Conservation (phyloP, 1,140 invertebrate species). For the Lepidotrigona ventralis region DNA sequence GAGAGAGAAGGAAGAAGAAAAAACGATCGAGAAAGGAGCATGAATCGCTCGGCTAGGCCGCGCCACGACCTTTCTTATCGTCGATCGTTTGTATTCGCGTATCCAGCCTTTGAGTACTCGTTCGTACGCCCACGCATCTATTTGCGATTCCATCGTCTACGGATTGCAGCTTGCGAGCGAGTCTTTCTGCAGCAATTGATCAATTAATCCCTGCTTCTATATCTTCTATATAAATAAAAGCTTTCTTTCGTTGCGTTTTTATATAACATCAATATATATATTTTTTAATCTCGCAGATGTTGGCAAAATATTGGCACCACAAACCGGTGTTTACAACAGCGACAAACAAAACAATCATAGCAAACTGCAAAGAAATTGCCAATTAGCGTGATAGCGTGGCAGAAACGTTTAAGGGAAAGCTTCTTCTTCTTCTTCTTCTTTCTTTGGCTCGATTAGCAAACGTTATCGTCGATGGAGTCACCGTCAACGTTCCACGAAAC, state of each 20-base stretch:
- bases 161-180: not conserved
- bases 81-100: conserved; percentile 51
- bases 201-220: too few relatives aligned
- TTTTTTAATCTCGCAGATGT: too few relatives aligned
- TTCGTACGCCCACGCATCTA: conserved; percentile 20
- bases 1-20: not conserved
- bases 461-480: not conserved
- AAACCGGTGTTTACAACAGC: too few relatives aligned
- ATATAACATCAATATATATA: too few relatives aligned
- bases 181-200: not conserved
- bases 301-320: too few relatives aligned
- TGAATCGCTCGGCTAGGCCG: conserved; percentile 46
- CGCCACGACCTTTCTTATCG: conserved; percentile 59
- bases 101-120: conserved; percentile 9
- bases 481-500: not conserved
- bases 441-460: not conserved
- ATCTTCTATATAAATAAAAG: too few relatives aligned
- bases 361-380: not conserved
- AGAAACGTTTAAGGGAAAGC: conserved; percentile 10
- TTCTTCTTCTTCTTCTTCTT: not conserved
- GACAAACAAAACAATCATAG: too few relatives aligned
- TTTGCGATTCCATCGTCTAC: not conserved
- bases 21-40: conserved; percentile 39
- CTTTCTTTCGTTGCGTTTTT: too few relatives aligned
- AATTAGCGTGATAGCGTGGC: not conserved